Evolutionary conservation across 2,888 invertebrate species (phyloP).

Genomic region (Drosophila hawaiiensis): DNA sequence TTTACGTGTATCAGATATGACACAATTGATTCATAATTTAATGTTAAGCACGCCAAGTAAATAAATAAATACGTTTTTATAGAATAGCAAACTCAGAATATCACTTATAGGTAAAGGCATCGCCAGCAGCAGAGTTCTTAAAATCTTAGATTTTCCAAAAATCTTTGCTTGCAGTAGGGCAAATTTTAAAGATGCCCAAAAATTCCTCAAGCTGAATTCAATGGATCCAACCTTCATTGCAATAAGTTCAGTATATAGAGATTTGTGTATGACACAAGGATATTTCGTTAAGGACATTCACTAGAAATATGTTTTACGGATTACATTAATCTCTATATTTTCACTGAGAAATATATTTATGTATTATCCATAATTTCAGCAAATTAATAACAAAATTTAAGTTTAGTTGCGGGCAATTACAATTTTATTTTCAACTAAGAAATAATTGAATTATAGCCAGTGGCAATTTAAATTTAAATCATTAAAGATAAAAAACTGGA

Average conservation of each 20-base stretch:
- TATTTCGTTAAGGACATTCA: not conserved
- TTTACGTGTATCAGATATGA: not conserved
- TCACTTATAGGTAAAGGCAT: rapidly evolving
- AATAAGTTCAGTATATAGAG: not conserved
- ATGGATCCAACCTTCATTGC: too few species aligned
- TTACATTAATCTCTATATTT: not conserved
- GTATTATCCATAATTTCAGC: not conserved
- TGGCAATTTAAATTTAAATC: not conserved
- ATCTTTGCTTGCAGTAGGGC: not conserved
- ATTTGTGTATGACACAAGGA: not conserved
- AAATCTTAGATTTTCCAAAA: not conserved
- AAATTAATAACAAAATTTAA: not conserved
- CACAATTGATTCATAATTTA: too few species aligned
- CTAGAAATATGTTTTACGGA: not conserved
- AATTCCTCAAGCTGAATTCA: not conserved
- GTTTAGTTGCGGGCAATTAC: too few species aligned
- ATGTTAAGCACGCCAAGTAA: not conserved
- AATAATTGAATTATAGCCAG: not conserved
- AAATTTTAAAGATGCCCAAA: not conserved
- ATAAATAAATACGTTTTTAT: not conserved
- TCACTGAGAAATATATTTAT: not conserved
- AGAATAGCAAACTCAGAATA: not conserved
- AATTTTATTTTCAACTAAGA: not conserved
- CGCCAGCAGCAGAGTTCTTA: not conserved
- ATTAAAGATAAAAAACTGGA: not conserved